phyloP scores from a whole-genome alignment of 2,797 vertebrate species.

The Etheostoma perlongum region DNA sequence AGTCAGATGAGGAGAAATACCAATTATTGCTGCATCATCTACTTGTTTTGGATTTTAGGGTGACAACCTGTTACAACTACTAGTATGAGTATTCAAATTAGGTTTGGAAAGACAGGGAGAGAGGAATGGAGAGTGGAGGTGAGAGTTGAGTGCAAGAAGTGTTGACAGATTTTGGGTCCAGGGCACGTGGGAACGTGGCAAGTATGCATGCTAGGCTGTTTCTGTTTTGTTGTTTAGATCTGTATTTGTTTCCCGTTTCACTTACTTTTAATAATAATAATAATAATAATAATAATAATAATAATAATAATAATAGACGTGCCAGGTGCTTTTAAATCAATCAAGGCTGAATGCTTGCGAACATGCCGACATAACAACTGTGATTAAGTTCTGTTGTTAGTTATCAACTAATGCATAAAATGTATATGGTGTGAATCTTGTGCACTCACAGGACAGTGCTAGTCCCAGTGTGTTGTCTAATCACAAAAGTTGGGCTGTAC shows the following conservation, averaged over 20 bases:
- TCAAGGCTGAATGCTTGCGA: too few species aligned
- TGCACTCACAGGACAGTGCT: not conserved
- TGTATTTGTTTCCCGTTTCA: not conserved
- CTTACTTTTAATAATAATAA: not conserved
- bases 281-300: too few species aligned
- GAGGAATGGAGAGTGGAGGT: conserved; percentile 8
- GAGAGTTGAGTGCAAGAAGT: not conserved
- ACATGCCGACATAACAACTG: too few species aligned
- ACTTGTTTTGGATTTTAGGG: conserved; percentile 36
- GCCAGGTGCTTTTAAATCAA: too few species aligned
- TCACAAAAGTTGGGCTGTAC: not conserved
- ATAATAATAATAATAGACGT: too few species aligned
- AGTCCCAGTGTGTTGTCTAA: not conserved
- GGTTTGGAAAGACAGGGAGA: not conserved
- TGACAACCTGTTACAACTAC: not conserved
- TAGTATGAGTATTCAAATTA: conserved; percentile 19
- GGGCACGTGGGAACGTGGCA: not conserved
- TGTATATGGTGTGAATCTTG: not conserved
- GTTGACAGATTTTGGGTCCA: not conserved
- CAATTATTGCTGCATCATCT: conserved; percentile 12
- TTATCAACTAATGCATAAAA: too few species aligned
- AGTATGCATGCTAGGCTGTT: not conserved
- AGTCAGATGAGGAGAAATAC: conserved; percentile 10
- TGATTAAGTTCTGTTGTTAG: too few species aligned
- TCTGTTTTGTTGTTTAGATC: not conserved